Base-by-base conservation (phyloP, 2,797 vertebrate genomes). In the Pogoniulus pusillus region DNA sequence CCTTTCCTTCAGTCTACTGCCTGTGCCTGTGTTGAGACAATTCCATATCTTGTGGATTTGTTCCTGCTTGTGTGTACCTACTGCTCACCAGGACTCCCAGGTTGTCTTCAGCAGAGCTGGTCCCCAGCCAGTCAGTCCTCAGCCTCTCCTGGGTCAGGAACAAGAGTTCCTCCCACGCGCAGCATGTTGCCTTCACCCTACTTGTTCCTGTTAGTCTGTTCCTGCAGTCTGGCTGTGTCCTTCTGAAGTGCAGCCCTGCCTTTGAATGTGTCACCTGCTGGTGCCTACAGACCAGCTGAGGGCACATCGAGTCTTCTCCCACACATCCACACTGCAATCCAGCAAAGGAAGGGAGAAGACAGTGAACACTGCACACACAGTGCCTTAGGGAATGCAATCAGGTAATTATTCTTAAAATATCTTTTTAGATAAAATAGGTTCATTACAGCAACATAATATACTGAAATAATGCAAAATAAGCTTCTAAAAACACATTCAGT, bases 221-320 rank as follows among this genome's bases (percentile, higher is more conserved):
- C 34, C 37, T 58, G 16, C 15, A 55, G 9, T 20, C 35, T 39
- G 22, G 7, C 10, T 39, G 16, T 8, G 27, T 54, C 7, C 8
- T 27, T 80, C 43, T 5, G 13, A 29, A 34, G 1, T 11, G 47
- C 53, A 80, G 29, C 29, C 8, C 15, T 80, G 53, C 34, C 34
- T 17, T 12, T 1, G 1, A 49, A 17, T 0, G 0, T 12, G 39
- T 19, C 4, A 0, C 12, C 41, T 11, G 24, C 17, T 34, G 57
- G 29, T 63, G 6, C 39, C 29, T 16, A 35, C 19, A 47, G 16
- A 62, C 0, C 0, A 58, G 24, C 35, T 3, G 10, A 47, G 32
- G 37, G 16, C 47, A 53, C 0, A 0, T 79, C 79, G n/a, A 24
- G 12, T 17, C 29, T 85, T 24, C 43, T 64, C 15, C 37, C 32